Base-by-base conservation (phyloP, 2,113 vertebrate species). In the Pimephales promelas region DNA sequence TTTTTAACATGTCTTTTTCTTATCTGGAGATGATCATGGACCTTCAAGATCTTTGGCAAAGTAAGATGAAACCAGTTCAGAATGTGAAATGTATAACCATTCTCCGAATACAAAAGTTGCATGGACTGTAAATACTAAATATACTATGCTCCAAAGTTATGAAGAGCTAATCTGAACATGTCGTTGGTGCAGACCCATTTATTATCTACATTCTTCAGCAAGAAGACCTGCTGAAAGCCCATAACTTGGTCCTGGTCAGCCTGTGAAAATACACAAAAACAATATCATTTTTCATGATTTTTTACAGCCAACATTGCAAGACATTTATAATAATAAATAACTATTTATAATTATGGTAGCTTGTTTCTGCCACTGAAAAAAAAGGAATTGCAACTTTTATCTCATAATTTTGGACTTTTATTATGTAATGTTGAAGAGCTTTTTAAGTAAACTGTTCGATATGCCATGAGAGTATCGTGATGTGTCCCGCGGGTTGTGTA, bases 201-300 rank as follows among this genome's bases (percentile, higher is more conserved):
- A 54, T 90, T 84, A 62, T 90, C 90, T 62, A 90, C 79, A 22
- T 83, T 90, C 89, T 93, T 95, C 85, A 93, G 89, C 90, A 95
- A 78, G 85, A 95, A 94, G 81, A 95, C 89, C 73, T 94, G 93
- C 76, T 95, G 92, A 84, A 94, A 95, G 52, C 92, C 93, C 93
- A 94, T 92, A 20, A 94, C 91, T 52, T 87, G 91, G 83, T 95
- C 92, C 3, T 92, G 87, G 85, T 94, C 92, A 16, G 89, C 90
- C 91, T 94, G 85, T 85, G 45, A 57, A 54, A 87, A 57, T 26
- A 16, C 9, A 81, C 49, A 61, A 49, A 43, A 49, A 57, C 26
- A 79, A 43, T 20, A 74, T 47, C 28, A 20, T 36, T n/a, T n/a
- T n/a, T 45, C 31, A 10, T 61, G 14, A 45, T 26, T 57, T 83